A percentile compares a stretch with the other conserved stretches of the same genome.
These are phyloP conservation scores for Chondrilla cf. caribensis DNA, from an alignment of 37 sponge, comb jelly and placozoan species.

Conservation along the genomic window DNA sequence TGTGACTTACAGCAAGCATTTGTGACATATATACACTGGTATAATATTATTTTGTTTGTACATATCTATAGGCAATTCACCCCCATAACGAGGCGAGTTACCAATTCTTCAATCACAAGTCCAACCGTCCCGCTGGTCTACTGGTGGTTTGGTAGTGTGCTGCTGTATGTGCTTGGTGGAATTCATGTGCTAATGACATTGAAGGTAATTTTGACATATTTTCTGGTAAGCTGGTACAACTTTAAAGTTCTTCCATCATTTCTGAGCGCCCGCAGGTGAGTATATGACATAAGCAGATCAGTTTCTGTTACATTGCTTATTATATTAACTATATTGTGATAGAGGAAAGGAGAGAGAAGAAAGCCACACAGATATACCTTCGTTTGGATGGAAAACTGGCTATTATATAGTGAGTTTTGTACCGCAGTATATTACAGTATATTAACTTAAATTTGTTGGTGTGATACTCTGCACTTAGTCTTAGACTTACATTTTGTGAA, in stretches of 20 bases:
- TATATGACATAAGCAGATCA: too few relatives aligned
- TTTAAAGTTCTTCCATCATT: slow-evolving; percentile 37
- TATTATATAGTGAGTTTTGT: slow-evolving; percentile 40
- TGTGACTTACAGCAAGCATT: too few relatives aligned
- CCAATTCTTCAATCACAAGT: too few relatives aligned
- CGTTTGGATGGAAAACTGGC: slow-evolving; percentile 33
- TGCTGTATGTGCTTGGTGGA: slow-evolving; percentile 46
- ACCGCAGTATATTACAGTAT: too few relatives aligned
- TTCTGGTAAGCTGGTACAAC: slow-evolving; percentile 54
- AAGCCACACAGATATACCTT: slow-evolving; percentile 30
- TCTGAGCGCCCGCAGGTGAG: slow-evolving; percentile 19
- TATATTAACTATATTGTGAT: too few relatives aligned
- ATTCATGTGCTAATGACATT: slow-evolving; percentile 53
- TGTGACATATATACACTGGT: too few relatives aligned
- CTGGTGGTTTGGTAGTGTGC: slow-evolving; percentile 1
- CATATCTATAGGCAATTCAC: background rate
- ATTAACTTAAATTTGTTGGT: too few relatives aligned
- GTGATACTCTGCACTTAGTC: too few relatives aligned
- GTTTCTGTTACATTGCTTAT: too few relatives aligned
- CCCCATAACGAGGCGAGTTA: background rate
- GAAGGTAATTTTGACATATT: slow-evolving; percentile 53
- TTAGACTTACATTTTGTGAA: too few relatives aligned
- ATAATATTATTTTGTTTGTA: background rate
- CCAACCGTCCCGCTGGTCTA: slow-evolving; percentile 3
- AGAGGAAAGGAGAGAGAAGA: slow-evolving; percentile 17